Evolutionary conservation across 2,888 invertebrate genomes (phyloP).

Genomic region (Podabrus alpinus): DNA sequence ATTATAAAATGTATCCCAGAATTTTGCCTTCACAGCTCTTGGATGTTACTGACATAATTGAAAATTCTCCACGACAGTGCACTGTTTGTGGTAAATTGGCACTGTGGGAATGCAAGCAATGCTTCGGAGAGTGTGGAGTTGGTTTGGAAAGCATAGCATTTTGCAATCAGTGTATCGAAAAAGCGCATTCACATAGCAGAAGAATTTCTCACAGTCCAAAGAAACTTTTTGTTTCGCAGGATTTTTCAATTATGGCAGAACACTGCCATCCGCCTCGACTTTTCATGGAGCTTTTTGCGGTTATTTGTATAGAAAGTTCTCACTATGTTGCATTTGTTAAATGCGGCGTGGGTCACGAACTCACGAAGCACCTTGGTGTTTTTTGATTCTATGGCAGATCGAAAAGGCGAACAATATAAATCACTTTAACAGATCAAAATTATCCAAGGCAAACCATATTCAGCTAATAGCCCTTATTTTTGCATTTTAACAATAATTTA

Average conservation of each 20-base stretch:
- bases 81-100: constrained; percentile 90
- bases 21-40: constrained; percentile 91
- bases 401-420: constrained; percentile 81
- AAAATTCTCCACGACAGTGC: constrained; percentile 92
- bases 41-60: constrained; percentile 95
- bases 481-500: no score
- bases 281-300: constrained; percentile 94
- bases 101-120: constrained; percentile 86
- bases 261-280: constrained; percentile 76
- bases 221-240: constrained; percentile 69
- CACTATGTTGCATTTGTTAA: constrained; percentile 98
- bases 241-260: constrained; percentile 71
- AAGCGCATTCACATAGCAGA: constrained; percentile 59
- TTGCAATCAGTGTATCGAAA: constrained; percentile 76
- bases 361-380: constrained; percentile 97
- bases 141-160: constrained; percentile 84
- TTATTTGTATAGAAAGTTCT: constrained; percentile 96
- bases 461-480: no score
- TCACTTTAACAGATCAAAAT: no score
- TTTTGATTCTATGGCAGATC: constrained; percentile 99
- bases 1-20: constrained; percentile 92
- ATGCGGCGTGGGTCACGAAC: constrained; percentile 82
- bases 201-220: constrained; percentile 59
- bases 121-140: constrained; percentile 74
- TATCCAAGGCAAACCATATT: no score